Base-by-base conservation (phyloP, 2,797 vertebrate genomes). In the Perodicticus potto region DNA sequence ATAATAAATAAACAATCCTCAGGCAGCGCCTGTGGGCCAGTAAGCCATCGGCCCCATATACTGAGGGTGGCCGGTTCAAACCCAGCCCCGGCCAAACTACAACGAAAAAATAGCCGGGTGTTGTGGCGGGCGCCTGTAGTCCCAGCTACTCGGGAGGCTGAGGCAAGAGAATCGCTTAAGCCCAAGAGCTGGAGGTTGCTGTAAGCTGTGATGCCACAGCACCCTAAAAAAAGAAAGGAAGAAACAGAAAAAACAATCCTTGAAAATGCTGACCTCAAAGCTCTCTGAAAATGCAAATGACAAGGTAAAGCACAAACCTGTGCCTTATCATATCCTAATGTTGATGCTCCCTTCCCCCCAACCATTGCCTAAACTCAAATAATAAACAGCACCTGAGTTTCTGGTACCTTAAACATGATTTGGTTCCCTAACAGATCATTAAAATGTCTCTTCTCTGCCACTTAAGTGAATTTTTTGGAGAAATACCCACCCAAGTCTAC, bases 401-500 rank as follows among this genome's bases (percentile, higher is more conserved):
- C 74, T 89, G 45, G 7, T 57, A 49, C 22, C 70, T 72, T 76
- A 17, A 29, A 80, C n/a, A 80, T 77, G 57, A 93, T 89, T 83
- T 27, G 5, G 7, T 77, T 72, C 94, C 86, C 45, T 74, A 94
- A 73, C 3, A 89, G 32, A 87, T 90, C 67, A 69, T 65, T 92
- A 76, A 86, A 83, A 89, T 77, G 40, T 96, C 95, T 53, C 61
- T 19, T 49, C 20, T 86, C 45, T 78, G 61, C 49, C 53, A 63
- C 9, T 23, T 70, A 61, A 63, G 63, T 63, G 53, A 74, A 45
- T 55, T 77, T 80, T 92, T 49, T 37, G n/a, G 32, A 90, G 37
- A 86, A 88, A 73, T n/a, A 82, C 25, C 92, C 14, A 85, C n/a
- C 82, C 78, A 88, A 37, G 80, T 94, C 74, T 89, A 55, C 53